Evolutionary conservation across 2,113 vertebrate genomes (phyloP), one percentile per base, ranked within the genome.

Genomic region (mouse (Mus musculus)): DNA sequence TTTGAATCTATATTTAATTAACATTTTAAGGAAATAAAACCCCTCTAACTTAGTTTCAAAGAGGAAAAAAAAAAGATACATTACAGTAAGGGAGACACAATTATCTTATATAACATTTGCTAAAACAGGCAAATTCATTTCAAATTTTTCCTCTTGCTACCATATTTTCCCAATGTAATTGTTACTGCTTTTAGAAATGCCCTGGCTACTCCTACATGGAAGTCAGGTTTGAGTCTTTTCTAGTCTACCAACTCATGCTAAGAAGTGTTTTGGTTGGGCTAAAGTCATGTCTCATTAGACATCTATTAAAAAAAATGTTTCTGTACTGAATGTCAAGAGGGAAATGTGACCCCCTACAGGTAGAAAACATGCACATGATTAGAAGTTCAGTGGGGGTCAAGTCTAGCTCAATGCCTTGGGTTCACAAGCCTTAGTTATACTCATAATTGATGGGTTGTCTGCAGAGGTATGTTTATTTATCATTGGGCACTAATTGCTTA

Each of bases 101-200:
- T 92, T 87, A 81, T 28, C 39, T 46, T 67, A 87, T 7, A 67
- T 81, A 89, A 86, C 42, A 92, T 88, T 94, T 96, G 54, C 65
- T 36, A 49, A 87, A 82, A 49, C 2, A 16, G 1, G 49, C 14
- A 73, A 87, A 17, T 36, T 30, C 42, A 52, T 3, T 22, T 90
- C 8, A 71, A 90, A 2, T 69, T 63, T 95, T 94, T 85, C 85
- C 46, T 86, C 90, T 88, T 82, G 39, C 11, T 6, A 7, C 5
- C 28, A 8, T 77, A 30, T 69, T 39, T 61, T 91, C 28, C 33
- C 42, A 46, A n/a, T 46, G n/a, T 73, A 81, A 33, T 16, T 56
- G 5, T 81, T 82, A 16, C 10, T 93, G 52, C 30, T 93, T 72
- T 71, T 63, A 93, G 26, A 84, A 63, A 26, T 78, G 36, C 8